These are phyloP conservation scores for Drosophila rubida DNA, from an alignment of 2,888 invertebrate species.

Conservation along the genomic window DNA sequence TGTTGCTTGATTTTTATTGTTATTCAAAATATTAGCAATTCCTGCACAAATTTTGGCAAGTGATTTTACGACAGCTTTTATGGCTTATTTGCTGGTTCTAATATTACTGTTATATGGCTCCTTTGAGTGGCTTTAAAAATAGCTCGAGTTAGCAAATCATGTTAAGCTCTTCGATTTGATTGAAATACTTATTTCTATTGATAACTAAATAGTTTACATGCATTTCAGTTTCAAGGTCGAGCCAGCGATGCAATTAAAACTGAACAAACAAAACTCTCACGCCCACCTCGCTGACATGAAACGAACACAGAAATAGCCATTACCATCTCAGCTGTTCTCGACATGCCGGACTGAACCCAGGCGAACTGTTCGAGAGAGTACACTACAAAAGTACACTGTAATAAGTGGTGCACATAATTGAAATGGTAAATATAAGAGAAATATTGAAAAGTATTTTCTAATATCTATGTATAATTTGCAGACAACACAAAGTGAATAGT, in stretches of 20 bases:
- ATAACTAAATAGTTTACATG: neutral
- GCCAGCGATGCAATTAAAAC: constrained; percentile 16
- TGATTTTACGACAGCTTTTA: constrained; percentile 8
- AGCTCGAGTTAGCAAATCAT: neutral
- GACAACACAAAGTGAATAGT: too few species aligned
- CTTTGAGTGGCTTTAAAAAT: neutral
- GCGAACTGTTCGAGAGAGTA: constrained; percentile 7
- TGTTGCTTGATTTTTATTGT: constrained; percentile 6
- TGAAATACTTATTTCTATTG: neutral
- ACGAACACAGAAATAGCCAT: constrained; percentile 32
- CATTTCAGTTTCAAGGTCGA: constrained; percentile 23
- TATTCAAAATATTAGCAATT: neutral
- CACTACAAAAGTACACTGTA: too few species aligned
- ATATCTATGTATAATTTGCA: too few species aligned
- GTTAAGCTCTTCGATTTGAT: neutral
- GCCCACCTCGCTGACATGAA: constrained; percentile 27
- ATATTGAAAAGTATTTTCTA: too few species aligned
- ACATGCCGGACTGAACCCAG: constrained; percentile 8
- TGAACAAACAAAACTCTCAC: constrained; percentile 18
- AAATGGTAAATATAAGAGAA: too few species aligned
- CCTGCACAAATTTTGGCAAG: neutral
- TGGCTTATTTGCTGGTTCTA: neutral
- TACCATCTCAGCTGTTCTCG: too few species aligned
- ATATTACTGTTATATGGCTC: neutral
- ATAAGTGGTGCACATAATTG: too few species aligned